A percentile compares a stretch with the other conserved stretches of the same genome.
phyloP scores from a whole-genome alignment of 2,113 vertebrate genomes.

The Prionailurus viverrinus region DNA sequence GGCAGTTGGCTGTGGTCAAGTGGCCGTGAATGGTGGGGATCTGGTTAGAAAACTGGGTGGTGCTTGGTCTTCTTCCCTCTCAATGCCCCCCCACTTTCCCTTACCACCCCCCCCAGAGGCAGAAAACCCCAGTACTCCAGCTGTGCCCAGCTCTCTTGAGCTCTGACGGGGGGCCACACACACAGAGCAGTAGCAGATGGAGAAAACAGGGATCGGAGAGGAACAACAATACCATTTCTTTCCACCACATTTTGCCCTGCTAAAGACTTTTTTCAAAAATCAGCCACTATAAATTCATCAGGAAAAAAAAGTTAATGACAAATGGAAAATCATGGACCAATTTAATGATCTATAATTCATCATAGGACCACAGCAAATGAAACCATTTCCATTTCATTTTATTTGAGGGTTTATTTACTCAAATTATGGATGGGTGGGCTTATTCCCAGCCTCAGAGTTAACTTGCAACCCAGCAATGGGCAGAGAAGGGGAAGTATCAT shows the following conservation, averaged over 20 bases:
- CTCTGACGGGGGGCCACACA: not conserved
- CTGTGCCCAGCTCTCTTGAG: not conserved
- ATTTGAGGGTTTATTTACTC: not conserved
- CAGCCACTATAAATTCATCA: not conserved
- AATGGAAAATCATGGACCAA: not conserved
- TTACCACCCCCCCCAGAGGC: not conserved
- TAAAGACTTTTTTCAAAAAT: not conserved
- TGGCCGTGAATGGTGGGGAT: not conserved
- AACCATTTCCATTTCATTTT: not conserved
- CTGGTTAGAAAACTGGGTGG: not conserved
- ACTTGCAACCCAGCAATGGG: not conserved
- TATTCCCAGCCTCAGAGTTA: not conserved
- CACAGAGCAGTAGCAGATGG: not conserved
- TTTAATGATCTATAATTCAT: conserved; percentile 1
- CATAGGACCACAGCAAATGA: not conserved
- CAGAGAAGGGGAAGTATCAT: not conserved
- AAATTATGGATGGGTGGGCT: not conserved
- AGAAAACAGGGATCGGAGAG: not conserved
- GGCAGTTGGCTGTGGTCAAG: not conserved
- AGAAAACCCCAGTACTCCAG: not conserved
- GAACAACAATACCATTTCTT: not conserved
- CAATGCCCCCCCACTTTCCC: too few species aligned
- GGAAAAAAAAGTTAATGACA: not conserved
- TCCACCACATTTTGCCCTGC: not conserved
- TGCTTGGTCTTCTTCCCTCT: not conserved